A percentile compares a stretch with the other conserved stretches of the same genome.
phyloP scores from a whole-genome alignment of 2,888 invertebrate genomes.

The Cistogaster globosa region DNA sequence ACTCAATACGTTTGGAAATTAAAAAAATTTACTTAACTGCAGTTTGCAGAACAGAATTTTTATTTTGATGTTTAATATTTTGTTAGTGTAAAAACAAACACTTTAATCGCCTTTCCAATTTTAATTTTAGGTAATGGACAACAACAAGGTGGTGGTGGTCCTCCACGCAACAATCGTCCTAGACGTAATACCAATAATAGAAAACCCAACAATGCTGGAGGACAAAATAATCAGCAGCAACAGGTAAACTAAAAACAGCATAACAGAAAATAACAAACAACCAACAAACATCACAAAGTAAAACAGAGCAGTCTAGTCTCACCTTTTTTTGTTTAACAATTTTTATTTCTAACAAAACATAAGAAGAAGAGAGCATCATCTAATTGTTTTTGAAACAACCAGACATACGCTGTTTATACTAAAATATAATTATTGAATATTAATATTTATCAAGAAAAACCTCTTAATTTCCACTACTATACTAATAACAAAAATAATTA shows the following conservation, averaged over 20 bases:
- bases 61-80: too few relatives aligned
- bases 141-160: conserved; percentile 82
- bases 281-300: conserved; percentile 54
- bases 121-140: conserved; percentile 74
- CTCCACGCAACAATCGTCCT: conserved; percentile 83
- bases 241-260: conserved; percentile 81
- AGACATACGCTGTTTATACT: conserved; percentile 55
- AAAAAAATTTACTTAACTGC: too few relatives aligned
- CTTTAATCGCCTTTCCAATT: too few relatives aligned
- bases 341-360: conserved; percentile 28
- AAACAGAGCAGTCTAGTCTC: conserved; percentile 58
- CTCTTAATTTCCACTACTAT: conserved; percentile 44
- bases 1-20: too few relatives aligned
- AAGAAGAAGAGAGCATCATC: conserved; percentile 23
- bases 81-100: too few relatives aligned
- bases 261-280: conserved; percentile 42
- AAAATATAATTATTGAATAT: conserved; percentile 50
- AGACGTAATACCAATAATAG: conserved; percentile 78
- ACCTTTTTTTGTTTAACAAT: conserved; percentile 28
- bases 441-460: conserved; percentile 51
- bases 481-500: conserved; percentile 38
- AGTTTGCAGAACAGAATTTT: too few relatives aligned
- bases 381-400: conserved; percentile 38
- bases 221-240: conserved; percentile 81
- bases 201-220: conserved; percentile 78